Conservation (phyloP, 2,113 vertebrate genomes). For the Bos javanicus region DNA sequence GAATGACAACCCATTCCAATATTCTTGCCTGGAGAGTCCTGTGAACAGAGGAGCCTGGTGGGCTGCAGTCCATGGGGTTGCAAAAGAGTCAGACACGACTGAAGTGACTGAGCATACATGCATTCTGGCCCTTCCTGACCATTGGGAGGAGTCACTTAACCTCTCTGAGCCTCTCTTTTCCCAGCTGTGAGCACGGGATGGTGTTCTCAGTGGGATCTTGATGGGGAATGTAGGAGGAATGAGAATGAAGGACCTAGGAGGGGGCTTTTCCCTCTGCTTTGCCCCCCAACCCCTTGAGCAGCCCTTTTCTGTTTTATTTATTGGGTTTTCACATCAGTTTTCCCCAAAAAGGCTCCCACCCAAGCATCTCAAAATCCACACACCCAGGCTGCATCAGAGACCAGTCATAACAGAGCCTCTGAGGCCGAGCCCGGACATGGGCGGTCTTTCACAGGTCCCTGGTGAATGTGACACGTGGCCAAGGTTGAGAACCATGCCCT, state of each 20-base stretch:
- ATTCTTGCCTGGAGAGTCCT: background rate
- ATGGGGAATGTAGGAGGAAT: background rate
- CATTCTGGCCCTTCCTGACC: background rate
- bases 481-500: background rate
- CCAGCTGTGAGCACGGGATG: background rate
- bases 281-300: rapidly evolving
- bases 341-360: background rate
- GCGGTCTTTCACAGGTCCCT: background rate
- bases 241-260: background rate
- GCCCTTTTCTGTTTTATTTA: background rate
- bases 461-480: background rate
- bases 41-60: background rate
- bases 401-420: background rate
- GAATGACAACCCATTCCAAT: background rate
- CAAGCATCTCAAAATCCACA: background rate
- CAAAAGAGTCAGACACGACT: background rate
- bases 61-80: background rate
- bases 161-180: background rate
- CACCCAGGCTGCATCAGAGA: rapidly evolving
- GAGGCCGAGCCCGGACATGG: rapidly evolving
- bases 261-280: background rate
- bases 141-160: background rate
- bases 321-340: background rate
- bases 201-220: background rate
- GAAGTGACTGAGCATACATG: background rate